phyloP scores from a whole-genome alignment of 1,140 invertebrate species.

The Brachionus paranguensis region DNA sequence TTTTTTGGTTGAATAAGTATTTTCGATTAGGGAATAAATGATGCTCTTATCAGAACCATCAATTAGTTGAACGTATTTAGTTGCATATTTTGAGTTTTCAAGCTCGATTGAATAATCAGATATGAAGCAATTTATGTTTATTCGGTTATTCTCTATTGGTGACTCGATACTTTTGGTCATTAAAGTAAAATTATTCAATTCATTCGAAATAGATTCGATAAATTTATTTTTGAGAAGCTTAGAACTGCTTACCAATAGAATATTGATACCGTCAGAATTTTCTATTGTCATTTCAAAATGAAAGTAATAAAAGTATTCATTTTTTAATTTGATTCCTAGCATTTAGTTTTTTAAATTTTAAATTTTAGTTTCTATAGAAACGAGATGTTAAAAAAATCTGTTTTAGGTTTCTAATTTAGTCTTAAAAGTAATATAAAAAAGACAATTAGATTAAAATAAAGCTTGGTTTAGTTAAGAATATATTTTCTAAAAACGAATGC shows the following conservation, averaged over 20 bases:
- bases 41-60: neutral
- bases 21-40: neutral
- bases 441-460: neutral
- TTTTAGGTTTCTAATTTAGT: too few relatives aligned
- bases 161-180: neutral
- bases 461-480: neutral
- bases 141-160: neutral
- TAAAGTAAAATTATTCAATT: constrained; percentile 37
- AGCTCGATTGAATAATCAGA: constrained; percentile 8
- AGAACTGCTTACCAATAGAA: constrained; percentile 18
- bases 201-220: constrained; percentile 8
- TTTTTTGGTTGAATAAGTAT: neutral
- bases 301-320: neutral
- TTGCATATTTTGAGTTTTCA: neutral
- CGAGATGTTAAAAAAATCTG: neutral
- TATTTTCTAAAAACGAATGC: neutral
- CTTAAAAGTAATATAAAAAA: neutral
- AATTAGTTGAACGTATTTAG: constrained; percentile 25
- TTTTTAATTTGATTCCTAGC: neutral
- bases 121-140: constrained; percentile 12
- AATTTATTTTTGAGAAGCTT: constrained; percentile 35
- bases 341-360: neutral
- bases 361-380: neutral
- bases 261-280: neutral
- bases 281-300: neutral